These are phyloP conservation scores for Drosophila saltans DNA, from an alignment of 1,140 invertebrate genomes.

Conservation along the genomic window DNA sequence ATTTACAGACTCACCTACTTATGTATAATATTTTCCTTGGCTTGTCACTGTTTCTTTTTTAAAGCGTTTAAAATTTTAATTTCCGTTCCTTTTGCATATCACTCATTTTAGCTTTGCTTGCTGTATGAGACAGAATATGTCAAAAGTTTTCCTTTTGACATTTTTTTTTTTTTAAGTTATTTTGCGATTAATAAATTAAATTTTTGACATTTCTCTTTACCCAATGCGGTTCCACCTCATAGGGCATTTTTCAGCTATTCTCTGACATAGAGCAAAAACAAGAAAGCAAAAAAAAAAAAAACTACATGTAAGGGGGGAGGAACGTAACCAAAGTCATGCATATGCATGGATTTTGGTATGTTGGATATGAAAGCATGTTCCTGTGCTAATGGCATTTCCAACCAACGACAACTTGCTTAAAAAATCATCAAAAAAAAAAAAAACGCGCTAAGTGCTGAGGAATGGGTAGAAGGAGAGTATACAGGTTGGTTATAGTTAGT, in stretches of 20 bases:
- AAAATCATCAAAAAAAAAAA: slow-evolving; percentile 70
- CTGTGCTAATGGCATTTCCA: slow-evolving; percentile 68
- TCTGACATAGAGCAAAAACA: slow-evolving; percentile 27
- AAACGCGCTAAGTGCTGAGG: slow-evolving; percentile 61
- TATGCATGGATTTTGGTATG: slow-evolving; percentile 59
- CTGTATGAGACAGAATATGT: not conserved
- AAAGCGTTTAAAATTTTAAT: not conserved
- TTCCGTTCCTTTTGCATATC: not conserved
- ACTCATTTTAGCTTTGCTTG: not conserved
- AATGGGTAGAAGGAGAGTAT: not conserved
- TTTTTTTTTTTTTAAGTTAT: not conserved
- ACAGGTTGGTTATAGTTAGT: slow-evolving; percentile 6
- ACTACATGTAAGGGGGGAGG: not conserved
- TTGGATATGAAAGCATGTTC: slow-evolving; percentile 43
- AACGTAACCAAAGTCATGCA: slow-evolving; percentile 50
- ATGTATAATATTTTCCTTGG: too few species aligned
- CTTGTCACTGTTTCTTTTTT: not conserved
- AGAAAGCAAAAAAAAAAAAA: not conserved
- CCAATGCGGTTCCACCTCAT: not conserved
- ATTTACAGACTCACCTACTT: too few species aligned
- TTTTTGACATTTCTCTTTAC: not conserved
- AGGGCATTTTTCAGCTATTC: slow-evolving; percentile 1
- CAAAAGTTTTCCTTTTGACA: too few species aligned
- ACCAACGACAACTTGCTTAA: slow-evolving; percentile 69
- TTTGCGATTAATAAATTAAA: slow-evolving; percentile 1